Percentiles rank a stretch among this genome's conserved stretches.
Conservation (phyloP, 1,140 invertebrate species). For the Psilanteris sp. region DNA sequence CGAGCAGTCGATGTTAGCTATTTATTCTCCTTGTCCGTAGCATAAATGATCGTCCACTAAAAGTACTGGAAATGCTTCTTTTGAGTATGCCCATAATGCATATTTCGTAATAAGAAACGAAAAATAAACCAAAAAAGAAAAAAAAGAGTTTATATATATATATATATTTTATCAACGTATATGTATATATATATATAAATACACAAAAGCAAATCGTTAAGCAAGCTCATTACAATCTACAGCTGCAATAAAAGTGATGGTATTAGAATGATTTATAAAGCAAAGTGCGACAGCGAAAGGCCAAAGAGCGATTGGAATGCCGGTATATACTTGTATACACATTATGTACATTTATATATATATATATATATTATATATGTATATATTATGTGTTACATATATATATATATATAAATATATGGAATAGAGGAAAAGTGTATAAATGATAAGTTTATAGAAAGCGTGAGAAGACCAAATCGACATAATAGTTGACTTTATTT, state of each 20-base stretch:
- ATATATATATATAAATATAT: constrained; percentile 55
- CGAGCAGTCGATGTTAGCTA: constrained; percentile 76
- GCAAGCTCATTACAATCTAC: constrained; percentile 63
- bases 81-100: constrained; percentile 67
- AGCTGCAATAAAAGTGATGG: constrained; percentile 38
- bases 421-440: constrained; percentile 28
- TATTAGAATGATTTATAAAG: neutral
- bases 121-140: constrained; percentile 32
- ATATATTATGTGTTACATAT: constrained; percentile 31
- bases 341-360: constrained; percentile 54
- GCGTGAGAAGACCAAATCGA: neutral
- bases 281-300: constrained; percentile 31
- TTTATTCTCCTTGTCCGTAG: constrained; percentile 76
- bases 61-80: constrained; percentile 74
- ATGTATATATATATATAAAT: too few species aligned
- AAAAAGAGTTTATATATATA: constrained; percentile 28
- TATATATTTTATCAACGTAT: too few species aligned
- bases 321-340: constrained; percentile 55
- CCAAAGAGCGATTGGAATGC: constrained; percentile 20
- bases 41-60: constrained; percentile 76
- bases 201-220: constrained; percentile 49
- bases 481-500: neutral
- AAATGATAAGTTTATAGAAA: constrained; percentile 36
- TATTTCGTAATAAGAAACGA: constrained; percentile 65
- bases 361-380: constrained; percentile 50